A percentile compares a stretch with the other conserved stretches of the same genome.
These are phyloP conservation scores for Chamaea fasciata DNA, from an alignment of 2,113 vertebrate genomes.

Conservation along the genomic window DNA sequence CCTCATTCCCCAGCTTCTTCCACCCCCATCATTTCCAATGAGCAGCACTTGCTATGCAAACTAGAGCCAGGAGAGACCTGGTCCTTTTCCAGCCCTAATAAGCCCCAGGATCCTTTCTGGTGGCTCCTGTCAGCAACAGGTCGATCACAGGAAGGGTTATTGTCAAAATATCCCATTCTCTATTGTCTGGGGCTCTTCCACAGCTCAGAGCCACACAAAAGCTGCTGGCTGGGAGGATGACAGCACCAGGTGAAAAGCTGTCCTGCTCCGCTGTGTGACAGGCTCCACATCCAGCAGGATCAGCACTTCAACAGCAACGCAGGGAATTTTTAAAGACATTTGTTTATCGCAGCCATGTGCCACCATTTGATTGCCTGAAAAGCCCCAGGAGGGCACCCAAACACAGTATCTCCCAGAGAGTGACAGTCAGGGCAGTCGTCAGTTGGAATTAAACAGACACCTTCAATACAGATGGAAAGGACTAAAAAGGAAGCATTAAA, in stretches of 20 bases:
- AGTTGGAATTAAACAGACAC: not conserved
- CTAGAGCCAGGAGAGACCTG: not conserved
- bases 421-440: not conserved
- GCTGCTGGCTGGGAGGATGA: not conserved
- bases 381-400: constrained; percentile 23
- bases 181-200: not conserved
- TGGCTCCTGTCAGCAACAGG: not conserved
- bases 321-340: constrained; percentile 21
- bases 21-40: not conserved
- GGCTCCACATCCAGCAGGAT: not conserved
- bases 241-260: not conserved
- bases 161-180: not conserved
- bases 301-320: not conserved
- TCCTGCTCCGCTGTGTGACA: accelerated
- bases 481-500: constrained; percentile 18
- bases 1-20: not conserved
- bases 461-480: not conserved
- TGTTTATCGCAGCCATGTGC: not conserved
- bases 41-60: not conserved
- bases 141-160: not conserved
- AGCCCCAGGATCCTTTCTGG: not conserved
- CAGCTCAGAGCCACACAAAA: constrained; percentile 10
- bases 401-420: not conserved
- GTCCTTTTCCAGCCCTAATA: not conserved
- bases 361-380: constrained; percentile 12